Percentiles rank a stretch among this genome's conserved stretches.
Evolutionary conservation across 64 coral and sea anemone genomes (phyloP).

Genomic region (Stichodactyla mertensii): DNA sequence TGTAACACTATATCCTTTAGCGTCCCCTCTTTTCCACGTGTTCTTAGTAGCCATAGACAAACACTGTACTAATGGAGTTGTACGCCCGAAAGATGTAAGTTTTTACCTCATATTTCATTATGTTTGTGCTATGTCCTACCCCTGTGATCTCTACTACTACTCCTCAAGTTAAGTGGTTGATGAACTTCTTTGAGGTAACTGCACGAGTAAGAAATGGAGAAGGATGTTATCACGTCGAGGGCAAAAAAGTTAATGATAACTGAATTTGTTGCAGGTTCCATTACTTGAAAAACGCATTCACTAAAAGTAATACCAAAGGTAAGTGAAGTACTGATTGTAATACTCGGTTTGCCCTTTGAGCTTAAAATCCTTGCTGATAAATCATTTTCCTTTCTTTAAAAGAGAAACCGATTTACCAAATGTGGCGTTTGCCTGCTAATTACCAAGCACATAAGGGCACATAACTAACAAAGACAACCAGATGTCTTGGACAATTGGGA

Average conservation of each 20-base stretch:
- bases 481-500: constrained; percentile 21
- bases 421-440: constrained; percentile 48
- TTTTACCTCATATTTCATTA: too few species aligned
- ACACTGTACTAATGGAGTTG: too few species aligned
- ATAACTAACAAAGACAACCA: constrained; percentile 24
- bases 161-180: background rate
- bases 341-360: background rate
- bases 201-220: background rate
- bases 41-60: too few species aligned
- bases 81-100: too few species aligned
- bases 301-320: constrained; percentile 36
- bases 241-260: background rate
- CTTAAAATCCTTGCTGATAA: background rate
- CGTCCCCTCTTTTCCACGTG: too few species aligned
- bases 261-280: constrained; percentile 22
- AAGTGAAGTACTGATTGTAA: background rate
- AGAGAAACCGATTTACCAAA: constrained; percentile 47
- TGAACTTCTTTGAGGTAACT: constrained; percentile 30
- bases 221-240: background rate
- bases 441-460: constrained; percentile 1
- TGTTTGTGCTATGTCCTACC: too few species aligned
- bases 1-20: too few species aligned
- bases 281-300: constrained; percentile 17
- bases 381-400: background rate
- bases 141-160: too few species aligned